phyloP scores from a whole-genome alignment of 2,888 invertebrate genomes.

The Machimus rusticus region DNA sequence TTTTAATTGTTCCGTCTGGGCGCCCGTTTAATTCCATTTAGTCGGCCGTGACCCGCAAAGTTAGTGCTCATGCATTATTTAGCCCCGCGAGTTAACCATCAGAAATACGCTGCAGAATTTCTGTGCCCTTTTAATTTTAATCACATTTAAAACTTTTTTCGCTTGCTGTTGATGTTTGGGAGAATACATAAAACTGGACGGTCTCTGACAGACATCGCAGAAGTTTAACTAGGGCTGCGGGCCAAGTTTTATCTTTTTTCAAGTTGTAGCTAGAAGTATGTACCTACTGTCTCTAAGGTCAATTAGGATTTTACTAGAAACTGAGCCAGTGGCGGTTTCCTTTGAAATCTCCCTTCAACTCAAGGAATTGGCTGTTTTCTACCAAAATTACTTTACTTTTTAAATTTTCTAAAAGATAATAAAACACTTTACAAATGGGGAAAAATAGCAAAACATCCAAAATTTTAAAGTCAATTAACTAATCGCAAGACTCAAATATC shows the following conservation, averaged over 20 bases:
- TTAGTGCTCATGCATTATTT: background rate
- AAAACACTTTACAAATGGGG: background rate
- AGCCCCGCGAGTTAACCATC: background rate
- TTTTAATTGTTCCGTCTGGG: background rate
- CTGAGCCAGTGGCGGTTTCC: background rate
- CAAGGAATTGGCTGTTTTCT: background rate
- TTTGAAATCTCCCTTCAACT: background rate
- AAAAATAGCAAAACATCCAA: background rate
- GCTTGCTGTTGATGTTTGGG: background rate
- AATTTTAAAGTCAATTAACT: too few relatives aligned
- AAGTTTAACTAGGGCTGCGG: background rate
- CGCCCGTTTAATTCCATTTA: background rate
- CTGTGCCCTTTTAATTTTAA: background rate
- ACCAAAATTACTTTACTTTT: background rate
- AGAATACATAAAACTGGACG: background rate
- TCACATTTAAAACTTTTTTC: background rate
- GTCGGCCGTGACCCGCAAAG: background rate
- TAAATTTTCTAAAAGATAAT: too few relatives aligned
- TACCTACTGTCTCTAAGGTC: background rate
- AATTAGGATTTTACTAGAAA: background rate
- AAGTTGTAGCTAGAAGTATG: background rate
- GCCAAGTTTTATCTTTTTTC: background rate
- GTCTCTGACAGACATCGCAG: background rate
- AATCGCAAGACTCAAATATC: background rate
- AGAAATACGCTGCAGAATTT: background rate